Evolutionary conservation across 2,888 invertebrate species (phyloP), one percentile per base, ranked within the genome.

Genomic region (Pristionchus arcanus): DNA sequence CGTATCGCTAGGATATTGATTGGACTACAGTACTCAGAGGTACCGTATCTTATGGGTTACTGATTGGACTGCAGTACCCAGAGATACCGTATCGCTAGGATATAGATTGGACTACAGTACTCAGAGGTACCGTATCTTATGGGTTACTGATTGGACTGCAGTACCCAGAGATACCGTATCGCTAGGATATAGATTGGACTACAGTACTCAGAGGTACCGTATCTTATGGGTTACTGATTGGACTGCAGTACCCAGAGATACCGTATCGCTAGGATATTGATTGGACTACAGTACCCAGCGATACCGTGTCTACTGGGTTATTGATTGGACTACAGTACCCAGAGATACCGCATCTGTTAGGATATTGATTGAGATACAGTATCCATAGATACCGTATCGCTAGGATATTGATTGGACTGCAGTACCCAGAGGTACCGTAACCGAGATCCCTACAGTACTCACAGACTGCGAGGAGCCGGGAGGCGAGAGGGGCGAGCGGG

Each of bases 391-490:
- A 68, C 68, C 7, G 68, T 68, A 5, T n/a, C n/a, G 2, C 16
- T 9, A 16, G 7, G 68, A 28, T 68, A 7, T 28, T 25, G n/a
- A n/a, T n/a, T n/a, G n/a, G n/a, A n/a, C 63, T 16, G 63, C 53
- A 11, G 53, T 63, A 21, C 25, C 0, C 19, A 16, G 71, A 71
- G 71, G 19, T 68, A 68, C 68, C n/a, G 68, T 71, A 21, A 13
- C 31, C 9, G 37, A n/a, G 16, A 31, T 28, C 15, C n/a, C 77
- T 77, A 81, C 49, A 11, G 49, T 81, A 81, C 81, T 81, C 81
- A 81, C 81, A n/a, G 81, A 81, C 28, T 81, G 81, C 49, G 81
- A 81, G 28, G 81, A 81, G 0, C 74, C 74, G 42, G 81, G 81
- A 4, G 81, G 81, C 81, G 81, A 81, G 81, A 37, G 34, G 37